Base-by-base conservation (phyloP, 2,797 vertebrate genomes). In the Sebastes taczanowskii region DNA sequence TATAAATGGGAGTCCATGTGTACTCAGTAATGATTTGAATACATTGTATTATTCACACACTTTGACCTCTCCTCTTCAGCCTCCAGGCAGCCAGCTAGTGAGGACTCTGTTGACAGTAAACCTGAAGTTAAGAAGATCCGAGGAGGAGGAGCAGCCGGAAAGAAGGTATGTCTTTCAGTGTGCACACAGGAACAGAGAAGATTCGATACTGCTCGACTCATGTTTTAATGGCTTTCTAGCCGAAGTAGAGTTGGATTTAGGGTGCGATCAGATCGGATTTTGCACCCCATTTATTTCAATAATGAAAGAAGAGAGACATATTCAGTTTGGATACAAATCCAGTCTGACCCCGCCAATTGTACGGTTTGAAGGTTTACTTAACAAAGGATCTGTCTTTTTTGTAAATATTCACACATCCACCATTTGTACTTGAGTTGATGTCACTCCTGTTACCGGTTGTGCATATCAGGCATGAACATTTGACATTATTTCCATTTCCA, bases 51-150 rank as follows among this genome's bases (percentile, higher is more conserved):
- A 10, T 55, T 79, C 9, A 46, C n/a, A 32, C 3, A 29, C 35
- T 29, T 27, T 78, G 29, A 58, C 6, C 18, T 80, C 60, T 71
- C 9, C 63, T 55, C 69, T 81, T 55, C 84, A 95, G 96, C 90
- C 38, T 80, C 89, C 67, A 94, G 93, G 85, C 93, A 93, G 74
- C 81, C 89, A 46, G 67, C 85, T 4, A 77, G 81, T 85, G 97
- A 98, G 20, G 97, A 99, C 20, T 73, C 83, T 23, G 88, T 87
- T 61, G 97, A 99, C 80, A 74, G 95, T 71, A 99, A 97, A 91
- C 93, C 96, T 75, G 98, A 99, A 89, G 88, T 86, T 0, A 99
- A 97, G 94, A 99, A 97, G 89, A 84, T 94, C 85, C 95, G 96
- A 91, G 95, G 95, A 42, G 38, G 38, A 80, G 97, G 95, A 83